These are phyloP conservation scores for Eptatretus burgeri DNA, from an alignment of 2,113 vertebrate species.

Conservation along the genomic window DNA sequence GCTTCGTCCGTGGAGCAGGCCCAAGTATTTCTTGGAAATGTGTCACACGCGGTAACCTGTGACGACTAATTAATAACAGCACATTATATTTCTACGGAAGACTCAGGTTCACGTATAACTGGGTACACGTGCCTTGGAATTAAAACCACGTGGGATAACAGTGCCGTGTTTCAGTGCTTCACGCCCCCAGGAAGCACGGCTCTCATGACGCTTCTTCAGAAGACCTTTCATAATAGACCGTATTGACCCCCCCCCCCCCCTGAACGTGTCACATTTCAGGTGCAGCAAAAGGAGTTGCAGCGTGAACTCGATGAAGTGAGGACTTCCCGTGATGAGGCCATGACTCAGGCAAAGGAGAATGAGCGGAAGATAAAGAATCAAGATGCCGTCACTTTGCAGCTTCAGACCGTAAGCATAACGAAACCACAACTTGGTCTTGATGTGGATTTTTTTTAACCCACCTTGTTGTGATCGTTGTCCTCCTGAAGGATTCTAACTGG, in stretches of 20 bases:
- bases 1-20: too few relatives aligned
- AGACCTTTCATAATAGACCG: rapidly evolving
- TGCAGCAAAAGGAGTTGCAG: conserved; percentile 45
- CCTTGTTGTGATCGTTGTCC: too few relatives aligned
- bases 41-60: not conserved
- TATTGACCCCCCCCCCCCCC: not conserved
- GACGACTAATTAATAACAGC: not conserved
- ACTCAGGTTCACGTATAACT: conserved; percentile 27
- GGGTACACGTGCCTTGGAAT: conserved; percentile 15
- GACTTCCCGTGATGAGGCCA: conserved; percentile 29
- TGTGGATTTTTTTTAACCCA: too few relatives aligned
- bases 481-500: too few relatives aligned
- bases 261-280: conserved; percentile 14
- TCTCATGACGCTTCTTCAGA: not conserved
- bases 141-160: not conserved
- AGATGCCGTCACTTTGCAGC: conserved; percentile 40
- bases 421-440: not conserved
- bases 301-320: conserved; percentile 42
- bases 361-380: conserved; percentile 48
- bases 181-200: not conserved
- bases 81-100: not conserved
- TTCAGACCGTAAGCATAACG: conserved; percentile 28
- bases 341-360: conserved; percentile 27
- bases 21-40: too few relatives aligned
- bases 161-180: too few relatives aligned